A percentile compares a stretch with the other conserved stretches of the same genome.
Conservation (phyloP, 2,797 vertebrate genomes). For the Naso thynnoides region DNA sequence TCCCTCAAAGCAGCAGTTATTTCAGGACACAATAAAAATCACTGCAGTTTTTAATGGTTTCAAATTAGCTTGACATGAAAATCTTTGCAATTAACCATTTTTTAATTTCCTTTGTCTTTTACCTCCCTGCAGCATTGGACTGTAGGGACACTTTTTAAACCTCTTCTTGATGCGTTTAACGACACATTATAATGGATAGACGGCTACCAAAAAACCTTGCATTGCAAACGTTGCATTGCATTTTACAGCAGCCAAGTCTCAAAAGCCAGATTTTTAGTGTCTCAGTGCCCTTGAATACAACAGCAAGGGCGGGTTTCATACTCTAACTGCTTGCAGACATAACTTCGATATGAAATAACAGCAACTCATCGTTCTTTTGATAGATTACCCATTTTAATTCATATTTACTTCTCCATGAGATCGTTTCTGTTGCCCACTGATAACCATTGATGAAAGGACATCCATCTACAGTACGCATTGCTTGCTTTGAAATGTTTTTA, state of each 20-base stretch:
- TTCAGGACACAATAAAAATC: background rate
- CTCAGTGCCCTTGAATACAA: constrained; percentile 2
- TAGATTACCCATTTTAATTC: background rate
- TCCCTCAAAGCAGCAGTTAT: constrained; percentile 3
- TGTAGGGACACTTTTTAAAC: background rate
- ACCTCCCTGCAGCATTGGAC: background rate
- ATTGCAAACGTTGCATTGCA: background rate
- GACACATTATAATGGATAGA: background rate
- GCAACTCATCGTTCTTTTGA: constrained; percentile 2
- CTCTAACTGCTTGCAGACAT: background rate
- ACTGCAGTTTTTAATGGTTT: background rate
- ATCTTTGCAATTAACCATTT: background rate
- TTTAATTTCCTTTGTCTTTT: background rate
- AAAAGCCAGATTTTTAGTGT: background rate
- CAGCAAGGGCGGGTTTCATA: background rate
- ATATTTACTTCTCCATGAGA: background rate
- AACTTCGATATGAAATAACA: background rate
- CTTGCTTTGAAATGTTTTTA: background rate
- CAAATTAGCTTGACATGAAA: background rate
- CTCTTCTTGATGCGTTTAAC: background rate
- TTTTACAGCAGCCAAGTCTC: background rate
- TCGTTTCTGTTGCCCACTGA: background rate
- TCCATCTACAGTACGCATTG: background rate
- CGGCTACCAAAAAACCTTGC: background rate
- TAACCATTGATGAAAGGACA: constrained; percentile 14